Conservation (phyloP, 2,113 vertebrate species). For the Poeciliopsis occidentalis region DNA sequence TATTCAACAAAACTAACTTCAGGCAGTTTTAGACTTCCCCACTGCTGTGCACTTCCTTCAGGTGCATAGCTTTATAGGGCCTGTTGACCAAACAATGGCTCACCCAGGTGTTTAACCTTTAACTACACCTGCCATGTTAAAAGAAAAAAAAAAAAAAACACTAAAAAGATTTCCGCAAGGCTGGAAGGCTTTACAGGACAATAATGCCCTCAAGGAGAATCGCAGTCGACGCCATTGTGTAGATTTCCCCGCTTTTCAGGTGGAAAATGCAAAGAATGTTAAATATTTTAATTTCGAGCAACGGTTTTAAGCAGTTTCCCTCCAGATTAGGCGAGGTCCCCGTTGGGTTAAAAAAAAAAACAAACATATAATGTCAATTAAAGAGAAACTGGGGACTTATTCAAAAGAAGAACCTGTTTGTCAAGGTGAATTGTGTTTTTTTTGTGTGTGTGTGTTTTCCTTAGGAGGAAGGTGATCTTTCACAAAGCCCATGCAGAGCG, state of each 20-base stretch:
- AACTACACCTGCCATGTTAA: slow-evolving; percentile 12
- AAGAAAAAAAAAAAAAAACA: background rate
- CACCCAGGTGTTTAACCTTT: slow-evolving; percentile 43
- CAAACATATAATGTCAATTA: background rate
- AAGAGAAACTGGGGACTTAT: background rate
- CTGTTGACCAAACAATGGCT: slow-evolving; percentile 30
- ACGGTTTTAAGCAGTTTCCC: background rate
- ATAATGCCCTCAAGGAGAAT: slow-evolving; percentile 22
- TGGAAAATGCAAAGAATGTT: background rate
- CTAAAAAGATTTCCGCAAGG: background rate
- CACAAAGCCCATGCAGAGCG: background rate
- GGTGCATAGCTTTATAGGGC: background rate
- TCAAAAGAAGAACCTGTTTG: slow-evolving; percentile 44
- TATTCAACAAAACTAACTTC: no score
- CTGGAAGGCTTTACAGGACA: background rate
- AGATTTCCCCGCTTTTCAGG: background rate
- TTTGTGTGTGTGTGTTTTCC: no score
- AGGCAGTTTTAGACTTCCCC: no score
- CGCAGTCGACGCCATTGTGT: slow-evolving; percentile 25
- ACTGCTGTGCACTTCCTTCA: background rate
- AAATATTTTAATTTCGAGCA: background rate
- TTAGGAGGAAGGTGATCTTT: background rate
- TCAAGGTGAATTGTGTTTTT: background rate
- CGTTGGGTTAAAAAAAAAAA: no score
- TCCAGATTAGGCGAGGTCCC: background rate